Conservation (phyloP, 2,797 vertebrate genomes). For the Phrynocephalus guinanensis region DNA sequence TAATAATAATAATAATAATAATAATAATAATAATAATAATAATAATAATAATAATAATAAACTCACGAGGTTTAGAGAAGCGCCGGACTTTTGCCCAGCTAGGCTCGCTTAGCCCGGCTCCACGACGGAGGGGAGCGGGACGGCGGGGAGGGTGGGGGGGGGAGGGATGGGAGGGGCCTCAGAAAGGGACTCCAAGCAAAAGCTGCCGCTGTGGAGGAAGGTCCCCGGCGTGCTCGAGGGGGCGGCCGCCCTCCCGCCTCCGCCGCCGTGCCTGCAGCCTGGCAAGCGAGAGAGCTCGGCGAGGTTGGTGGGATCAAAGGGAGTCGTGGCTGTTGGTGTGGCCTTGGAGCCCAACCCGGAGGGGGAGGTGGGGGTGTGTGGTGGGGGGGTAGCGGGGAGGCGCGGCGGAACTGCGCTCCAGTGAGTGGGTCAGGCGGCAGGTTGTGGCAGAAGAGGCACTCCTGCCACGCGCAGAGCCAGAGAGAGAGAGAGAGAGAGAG, state of each 20-base stretch:
- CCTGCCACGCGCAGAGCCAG: background rate
- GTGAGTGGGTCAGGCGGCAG: constrained; percentile 28
- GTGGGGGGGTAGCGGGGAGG: too few species aligned
- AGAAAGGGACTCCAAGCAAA: background rate
- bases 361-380: too few species aligned
- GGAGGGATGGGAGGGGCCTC: background rate
- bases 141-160: background rate
- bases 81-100: background rate
- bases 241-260: too few species aligned
- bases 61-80: background rate
- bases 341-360: background rate
- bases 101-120: too few species aligned
- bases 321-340: background rate
- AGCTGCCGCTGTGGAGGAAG: background rate
- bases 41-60: too few species aligned
- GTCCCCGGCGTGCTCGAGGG: background rate
- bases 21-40: too few species aligned
- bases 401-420: background rate
- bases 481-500: too few species aligned
- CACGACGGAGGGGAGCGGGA: background rate
- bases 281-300: background rate
- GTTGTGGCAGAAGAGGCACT: constrained; percentile 20
- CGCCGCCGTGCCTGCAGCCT: background rate
- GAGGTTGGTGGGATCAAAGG: background rate
- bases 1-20: too few species aligned